A percentile compares a stretch with the other conserved stretches of the same genome.
Evolutionary conservation across 2,113 vertebrate species (phyloP).

Genomic region (Canis aureus): DNA sequence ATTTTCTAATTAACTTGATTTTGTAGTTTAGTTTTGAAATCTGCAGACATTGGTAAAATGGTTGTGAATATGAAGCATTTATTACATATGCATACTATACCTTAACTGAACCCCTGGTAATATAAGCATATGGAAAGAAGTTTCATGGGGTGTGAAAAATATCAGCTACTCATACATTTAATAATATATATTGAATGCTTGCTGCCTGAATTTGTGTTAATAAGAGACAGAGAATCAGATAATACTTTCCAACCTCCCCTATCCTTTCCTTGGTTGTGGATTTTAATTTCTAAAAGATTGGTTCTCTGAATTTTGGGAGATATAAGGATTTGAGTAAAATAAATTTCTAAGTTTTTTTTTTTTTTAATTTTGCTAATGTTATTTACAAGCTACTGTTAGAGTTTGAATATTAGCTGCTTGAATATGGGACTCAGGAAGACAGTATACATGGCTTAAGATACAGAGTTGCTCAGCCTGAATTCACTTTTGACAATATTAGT

Average conservation of each 20-base stretch:
- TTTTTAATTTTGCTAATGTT: background rate
- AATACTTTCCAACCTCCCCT: background rate
- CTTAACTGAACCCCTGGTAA: background rate
- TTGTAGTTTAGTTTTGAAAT: background rate
- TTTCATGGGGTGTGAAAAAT: background rate
- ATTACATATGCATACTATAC: background rate
- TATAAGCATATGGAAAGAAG: background rate
- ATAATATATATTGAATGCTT: background rate
- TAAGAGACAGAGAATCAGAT: background rate
- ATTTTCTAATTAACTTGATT: background rate
- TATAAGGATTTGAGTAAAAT: background rate
- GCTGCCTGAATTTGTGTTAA: background rate
- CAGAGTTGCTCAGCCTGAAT: background rate
- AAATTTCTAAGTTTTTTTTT: background rate
- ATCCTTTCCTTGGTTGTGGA: background rate
- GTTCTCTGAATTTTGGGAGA: background rate
- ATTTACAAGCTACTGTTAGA: background rate
- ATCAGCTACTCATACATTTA: background rate
- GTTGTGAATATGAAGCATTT: background rate
- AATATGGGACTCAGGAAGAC: background rate
- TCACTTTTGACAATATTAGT: background rate
- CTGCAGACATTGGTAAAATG: background rate
- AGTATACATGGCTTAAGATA: background rate
- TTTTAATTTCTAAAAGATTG: background rate
- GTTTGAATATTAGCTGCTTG: background rate